Conservation (phyloP, 2,888 invertebrate species). For the Alentia gelatinosa region DNA sequence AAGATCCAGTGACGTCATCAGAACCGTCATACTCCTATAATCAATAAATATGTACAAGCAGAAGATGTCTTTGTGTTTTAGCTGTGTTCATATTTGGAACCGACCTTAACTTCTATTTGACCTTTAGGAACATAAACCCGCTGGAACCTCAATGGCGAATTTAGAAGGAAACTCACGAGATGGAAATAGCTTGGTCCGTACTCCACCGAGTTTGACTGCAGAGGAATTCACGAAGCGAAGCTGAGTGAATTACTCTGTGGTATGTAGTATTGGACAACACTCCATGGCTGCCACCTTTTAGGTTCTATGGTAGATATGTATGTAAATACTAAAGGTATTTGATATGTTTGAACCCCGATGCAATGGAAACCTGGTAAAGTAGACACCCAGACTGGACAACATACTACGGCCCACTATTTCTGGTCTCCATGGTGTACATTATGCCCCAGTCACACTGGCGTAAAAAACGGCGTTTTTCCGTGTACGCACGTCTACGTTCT, state of each 20-base stretch:
- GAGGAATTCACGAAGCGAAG: background rate
- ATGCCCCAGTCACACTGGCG: too few relatives aligned
- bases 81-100: background rate
- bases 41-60: background rate
- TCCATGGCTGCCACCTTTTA: too few relatives aligned
- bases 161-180: background rate
- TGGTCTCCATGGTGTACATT: too few relatives aligned
- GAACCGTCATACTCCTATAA: background rate
- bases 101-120: background rate
- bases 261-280: too few relatives aligned
- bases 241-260: background rate
- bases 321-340: too few relatives aligned
- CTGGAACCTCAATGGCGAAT: background rate
- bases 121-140: background rate
- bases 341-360: too few relatives aligned
- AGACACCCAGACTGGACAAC: too few relatives aligned
- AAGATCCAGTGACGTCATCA: background rate
- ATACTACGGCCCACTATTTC: too few relatives aligned
- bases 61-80: background rate
- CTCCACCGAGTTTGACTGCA: background rate
- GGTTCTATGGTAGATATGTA: too few relatives aligned
- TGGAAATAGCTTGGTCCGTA: background rate
- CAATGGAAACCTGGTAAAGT: too few relatives aligned
- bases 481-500: too few relatives aligned
- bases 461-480: too few relatives aligned